phyloP scores from a whole-genome alignment of 2,888 invertebrate species.

The Galerucella nymphaeae region DNA sequence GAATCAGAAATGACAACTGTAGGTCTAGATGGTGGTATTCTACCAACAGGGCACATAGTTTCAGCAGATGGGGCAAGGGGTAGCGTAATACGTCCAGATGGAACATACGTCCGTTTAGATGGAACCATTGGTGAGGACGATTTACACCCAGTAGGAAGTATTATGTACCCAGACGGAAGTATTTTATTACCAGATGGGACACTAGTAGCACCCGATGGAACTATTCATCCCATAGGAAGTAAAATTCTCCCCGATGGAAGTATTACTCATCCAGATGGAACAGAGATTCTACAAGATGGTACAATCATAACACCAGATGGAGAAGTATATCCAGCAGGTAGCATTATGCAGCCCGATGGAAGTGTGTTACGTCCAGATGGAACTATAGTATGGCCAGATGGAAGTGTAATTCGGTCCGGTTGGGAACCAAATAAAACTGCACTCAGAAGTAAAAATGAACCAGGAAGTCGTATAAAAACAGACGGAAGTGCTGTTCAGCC shows the following conservation, averaged over 20 bases:
- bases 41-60: too few species aligned
- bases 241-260: background rate
- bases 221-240: background rate
- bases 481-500: too few species aligned
- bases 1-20: too few species aligned
- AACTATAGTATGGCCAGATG: background rate
- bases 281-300: background rate
- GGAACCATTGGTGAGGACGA: background rate
- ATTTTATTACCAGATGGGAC: conserved; percentile 1
- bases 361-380: conserved; percentile 3
- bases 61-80: too few species aligned
- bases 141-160: background rate
- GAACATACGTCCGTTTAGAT: background rate
- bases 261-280: background rate
- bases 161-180: background rate
- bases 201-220: background rate
- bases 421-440: background rate
- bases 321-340: background rate
- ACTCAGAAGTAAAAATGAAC: too few species aligned
- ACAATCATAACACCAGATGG: background rate
- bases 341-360: conserved; percentile 3
- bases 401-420: background rate
- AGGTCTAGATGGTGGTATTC: too few species aligned
- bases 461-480: too few species aligned
- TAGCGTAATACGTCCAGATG: background rate